These are phyloP conservation scores for Dasyprocta punctata DNA, from an alignment of 2,113 vertebrate genomes.

Conservation along the genomic window DNA sequence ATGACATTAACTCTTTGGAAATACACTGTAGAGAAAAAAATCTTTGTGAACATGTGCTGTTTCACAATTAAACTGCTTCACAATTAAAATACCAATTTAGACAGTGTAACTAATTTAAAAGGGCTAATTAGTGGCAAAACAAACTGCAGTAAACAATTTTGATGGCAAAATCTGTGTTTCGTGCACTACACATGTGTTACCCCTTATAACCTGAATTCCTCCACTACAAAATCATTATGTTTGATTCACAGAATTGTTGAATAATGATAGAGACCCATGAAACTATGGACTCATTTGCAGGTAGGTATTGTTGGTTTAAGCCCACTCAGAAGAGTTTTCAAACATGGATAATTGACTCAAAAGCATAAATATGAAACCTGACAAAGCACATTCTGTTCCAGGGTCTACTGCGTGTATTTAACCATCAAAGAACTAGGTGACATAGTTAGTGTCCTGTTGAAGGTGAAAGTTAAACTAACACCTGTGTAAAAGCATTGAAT, in stretches of 20 bases:
- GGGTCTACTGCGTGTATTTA: not conserved
- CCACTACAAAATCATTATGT: not conserved
- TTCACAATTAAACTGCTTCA: too few relatives aligned
- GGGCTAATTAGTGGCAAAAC: not conserved
- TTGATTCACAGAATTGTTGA: not conserved
- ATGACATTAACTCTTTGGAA: not conserved
- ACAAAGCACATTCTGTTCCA: not conserved
- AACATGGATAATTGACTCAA: not conserved
- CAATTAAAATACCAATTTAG: not conserved
- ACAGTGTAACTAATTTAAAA: not conserved
- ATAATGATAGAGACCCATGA: not conserved
- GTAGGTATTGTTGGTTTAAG: not conserved
- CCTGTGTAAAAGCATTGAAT: not conserved
- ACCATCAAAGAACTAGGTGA: slow-evolving; percentile 19
- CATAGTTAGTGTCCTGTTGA: not conserved
- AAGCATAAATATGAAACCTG: not conserved
- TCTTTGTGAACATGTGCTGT: not conserved
- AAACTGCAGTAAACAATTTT: not conserved
- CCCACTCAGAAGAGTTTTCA: not conserved
- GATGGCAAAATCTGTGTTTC: not conserved
- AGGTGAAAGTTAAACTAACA: not conserved
- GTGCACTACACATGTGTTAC: accelerated
- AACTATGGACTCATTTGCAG: not conserved
- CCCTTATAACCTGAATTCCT: not conserved
- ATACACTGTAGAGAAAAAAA: not conserved